These are phyloP conservation scores for Hippocampus guttulatus DNA, from an alignment of 2,113 vertebrate species.

Conservation along the genomic window DNA sequence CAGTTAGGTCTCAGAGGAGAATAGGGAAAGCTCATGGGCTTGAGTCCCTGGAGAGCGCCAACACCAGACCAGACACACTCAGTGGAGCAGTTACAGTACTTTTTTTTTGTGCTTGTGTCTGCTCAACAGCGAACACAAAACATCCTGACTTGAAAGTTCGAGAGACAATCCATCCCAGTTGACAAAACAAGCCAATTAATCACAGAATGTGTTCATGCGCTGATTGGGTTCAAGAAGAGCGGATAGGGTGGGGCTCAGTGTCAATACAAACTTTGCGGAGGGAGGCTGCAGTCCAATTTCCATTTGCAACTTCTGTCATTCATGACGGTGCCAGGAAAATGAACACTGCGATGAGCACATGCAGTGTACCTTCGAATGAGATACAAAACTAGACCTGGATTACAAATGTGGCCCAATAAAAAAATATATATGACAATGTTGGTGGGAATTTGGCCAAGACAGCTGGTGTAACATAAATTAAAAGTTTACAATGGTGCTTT, in stretches of 20 bases:
- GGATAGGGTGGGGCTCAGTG: not conserved
- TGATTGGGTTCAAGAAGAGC: not conserved
- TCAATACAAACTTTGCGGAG: not conserved
- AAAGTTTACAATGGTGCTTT: not conserved
- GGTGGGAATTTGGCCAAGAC: not conserved
- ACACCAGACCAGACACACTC: conserved; percentile 49
- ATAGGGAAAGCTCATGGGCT: conserved; percentile 56
- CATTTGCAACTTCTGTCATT: not conserved
- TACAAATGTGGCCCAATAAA: not conserved
- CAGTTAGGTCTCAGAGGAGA: conserved; percentile 62
- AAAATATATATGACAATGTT: too few relatives aligned
- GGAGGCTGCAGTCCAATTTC: not conserved
- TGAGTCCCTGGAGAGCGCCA: conserved; percentile 56
- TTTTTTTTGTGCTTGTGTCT: conserved; percentile 13
- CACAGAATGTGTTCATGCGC: not conserved
- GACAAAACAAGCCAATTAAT: conserved; percentile 9
- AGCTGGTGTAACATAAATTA: conserved; percentile 1
- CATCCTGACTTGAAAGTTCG: not conserved
- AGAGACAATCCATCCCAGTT: not conserved
- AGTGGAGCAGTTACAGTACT: conserved; percentile 25
- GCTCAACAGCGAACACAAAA: not conserved
- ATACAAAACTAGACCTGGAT: not conserved
- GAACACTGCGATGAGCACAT: not conserved
- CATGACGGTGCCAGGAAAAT: not conserved
- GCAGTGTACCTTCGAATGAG: not conserved